Conservation (phyloP, 1,140 invertebrate genomes). For the Pantala flavescens region DNA sequence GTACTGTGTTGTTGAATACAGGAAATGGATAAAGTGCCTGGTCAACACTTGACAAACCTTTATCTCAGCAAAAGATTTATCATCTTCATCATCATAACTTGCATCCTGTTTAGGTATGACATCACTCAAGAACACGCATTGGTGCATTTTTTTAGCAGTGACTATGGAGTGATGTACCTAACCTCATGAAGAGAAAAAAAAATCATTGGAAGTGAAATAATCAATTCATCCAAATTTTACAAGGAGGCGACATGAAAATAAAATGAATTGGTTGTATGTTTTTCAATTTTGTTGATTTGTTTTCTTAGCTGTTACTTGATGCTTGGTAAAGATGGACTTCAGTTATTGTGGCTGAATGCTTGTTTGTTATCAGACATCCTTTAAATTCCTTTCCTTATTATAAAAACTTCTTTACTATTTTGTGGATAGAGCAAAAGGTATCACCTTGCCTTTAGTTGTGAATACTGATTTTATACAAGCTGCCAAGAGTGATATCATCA, state of each 20-base stretch:
- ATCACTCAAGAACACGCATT: too few relatives aligned
- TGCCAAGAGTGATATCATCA: not conserved
- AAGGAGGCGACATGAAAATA: not conserved
- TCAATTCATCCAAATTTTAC: too few relatives aligned
- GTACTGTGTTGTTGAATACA: too few relatives aligned
- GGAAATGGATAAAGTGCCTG: too few relatives aligned
- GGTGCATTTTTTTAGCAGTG: too few relatives aligned
- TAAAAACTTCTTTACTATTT: not conserved
- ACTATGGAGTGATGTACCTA: too few relatives aligned
- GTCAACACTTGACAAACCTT: too few relatives aligned
- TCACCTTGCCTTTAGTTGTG: not conserved
- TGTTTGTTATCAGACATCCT: not conserved
- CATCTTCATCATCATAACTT: too few relatives aligned
- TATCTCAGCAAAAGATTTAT: too few relatives aligned
- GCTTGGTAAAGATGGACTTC: constrained; percentile 1
- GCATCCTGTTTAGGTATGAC: too few relatives aligned
- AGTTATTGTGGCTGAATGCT: not conserved
- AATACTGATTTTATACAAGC: not conserved
- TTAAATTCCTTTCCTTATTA: not conserved
- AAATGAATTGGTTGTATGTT: not conserved
- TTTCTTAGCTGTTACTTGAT: not conserved
- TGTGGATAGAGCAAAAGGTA: not conserved
- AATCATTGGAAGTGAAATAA: too few relatives aligned
- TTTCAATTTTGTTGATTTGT: not conserved
- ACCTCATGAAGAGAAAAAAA: too few relatives aligned